A percentile compares a stretch with the other conserved stretches of the same genome.
phyloP scores from a whole-genome alignment of 1,140 invertebrate genomes.

The Pissodes strobi region DNA sequence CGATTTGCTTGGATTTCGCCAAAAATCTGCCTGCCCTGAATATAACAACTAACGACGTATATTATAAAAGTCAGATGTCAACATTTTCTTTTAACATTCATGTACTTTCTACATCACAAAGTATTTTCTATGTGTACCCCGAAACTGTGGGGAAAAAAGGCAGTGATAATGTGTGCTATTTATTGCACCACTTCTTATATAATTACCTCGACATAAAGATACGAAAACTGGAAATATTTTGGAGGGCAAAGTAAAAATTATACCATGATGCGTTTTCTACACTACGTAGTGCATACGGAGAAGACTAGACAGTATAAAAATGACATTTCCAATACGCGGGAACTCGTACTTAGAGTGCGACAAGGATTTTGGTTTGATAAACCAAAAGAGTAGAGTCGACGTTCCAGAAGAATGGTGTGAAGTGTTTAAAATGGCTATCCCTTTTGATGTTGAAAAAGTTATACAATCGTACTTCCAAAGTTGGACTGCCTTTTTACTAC shows the following conservation, averaged over 20 bases:
- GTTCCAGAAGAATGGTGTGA: no score
- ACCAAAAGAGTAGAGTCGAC: no score
- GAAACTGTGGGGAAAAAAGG: constrained; percentile 40
- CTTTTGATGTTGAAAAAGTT: no score
- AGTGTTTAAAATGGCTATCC: no score
- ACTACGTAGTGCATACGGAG: constrained; percentile 28
- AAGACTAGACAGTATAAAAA: no score
- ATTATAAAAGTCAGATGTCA: constrained; percentile 42
- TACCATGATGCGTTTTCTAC: constrained; percentile 37
- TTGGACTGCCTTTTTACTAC: no score
- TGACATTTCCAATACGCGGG: no score
- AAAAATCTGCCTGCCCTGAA: no score
- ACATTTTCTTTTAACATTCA: constrained; percentile 43
- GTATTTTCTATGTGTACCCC: constrained; percentile 37
- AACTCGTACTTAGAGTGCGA: no score
- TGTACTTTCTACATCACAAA: constrained; percentile 30
- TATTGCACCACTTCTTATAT: constrained; percentile 14
- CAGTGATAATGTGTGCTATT: constrained; percentile 40
- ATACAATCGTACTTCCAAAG: no score
- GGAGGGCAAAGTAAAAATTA: constrained; percentile 38
- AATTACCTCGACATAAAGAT: constrained; percentile 23
- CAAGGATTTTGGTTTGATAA: no score
- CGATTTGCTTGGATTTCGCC: constrained; percentile 38
- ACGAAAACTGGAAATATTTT: constrained; percentile 16
- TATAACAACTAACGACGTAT: no score